These are phyloP conservation scores for Teleiodes luculella DNA, from an alignment of 2,888 invertebrate genomes.

Conservation along the genomic window DNA sequence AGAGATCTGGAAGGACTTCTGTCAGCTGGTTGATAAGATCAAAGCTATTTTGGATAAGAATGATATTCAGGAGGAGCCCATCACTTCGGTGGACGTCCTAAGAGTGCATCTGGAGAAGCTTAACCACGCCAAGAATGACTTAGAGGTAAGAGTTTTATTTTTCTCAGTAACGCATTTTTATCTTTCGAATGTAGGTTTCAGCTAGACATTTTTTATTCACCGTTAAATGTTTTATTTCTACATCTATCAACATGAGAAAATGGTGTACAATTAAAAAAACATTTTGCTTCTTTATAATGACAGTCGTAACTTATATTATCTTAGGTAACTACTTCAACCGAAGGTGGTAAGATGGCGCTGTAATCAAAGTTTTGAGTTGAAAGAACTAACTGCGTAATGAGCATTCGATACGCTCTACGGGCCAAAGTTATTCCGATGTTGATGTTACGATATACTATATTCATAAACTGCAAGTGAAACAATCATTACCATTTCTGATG, in stretches of 20 bases:
- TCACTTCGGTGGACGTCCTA: conserved; percentile 88
- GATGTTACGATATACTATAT: conserved; percentile 20
- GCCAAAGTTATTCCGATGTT: conserved; percentile 2
- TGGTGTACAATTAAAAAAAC: too few species aligned
- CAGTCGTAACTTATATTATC: not conserved
- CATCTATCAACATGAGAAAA: too few species aligned
- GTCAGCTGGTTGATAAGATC: conserved; percentile 86
- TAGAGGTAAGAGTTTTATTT: conserved; percentile 80
- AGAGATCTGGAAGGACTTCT: conserved; percentile 92
- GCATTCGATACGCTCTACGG: not conserved
- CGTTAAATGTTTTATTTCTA: too few species aligned
- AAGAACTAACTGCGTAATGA: not conserved
- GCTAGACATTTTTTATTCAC: too few species aligned
- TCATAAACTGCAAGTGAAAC: conserved; percentile 27
- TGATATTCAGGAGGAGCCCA: conserved; percentile 87
- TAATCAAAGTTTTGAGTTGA: too few species aligned
- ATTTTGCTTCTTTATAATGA: not conserved
- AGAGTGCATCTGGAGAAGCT: conserved; percentile 91
- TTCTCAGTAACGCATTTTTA: not conserved
- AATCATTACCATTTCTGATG: conserved; percentile 23
- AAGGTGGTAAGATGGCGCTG: not conserved
- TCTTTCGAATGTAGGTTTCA: too few species aligned
- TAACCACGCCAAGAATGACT: conserved; percentile 84
- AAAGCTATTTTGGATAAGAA: conserved; percentile 86
- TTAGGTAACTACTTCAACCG: not conserved